Percentiles rank a stretch among this genome's conserved stretches.
phyloP scores from a whole-genome alignment of 2,797 vertebrate species.

The Heterohyrax brucei region DNA sequence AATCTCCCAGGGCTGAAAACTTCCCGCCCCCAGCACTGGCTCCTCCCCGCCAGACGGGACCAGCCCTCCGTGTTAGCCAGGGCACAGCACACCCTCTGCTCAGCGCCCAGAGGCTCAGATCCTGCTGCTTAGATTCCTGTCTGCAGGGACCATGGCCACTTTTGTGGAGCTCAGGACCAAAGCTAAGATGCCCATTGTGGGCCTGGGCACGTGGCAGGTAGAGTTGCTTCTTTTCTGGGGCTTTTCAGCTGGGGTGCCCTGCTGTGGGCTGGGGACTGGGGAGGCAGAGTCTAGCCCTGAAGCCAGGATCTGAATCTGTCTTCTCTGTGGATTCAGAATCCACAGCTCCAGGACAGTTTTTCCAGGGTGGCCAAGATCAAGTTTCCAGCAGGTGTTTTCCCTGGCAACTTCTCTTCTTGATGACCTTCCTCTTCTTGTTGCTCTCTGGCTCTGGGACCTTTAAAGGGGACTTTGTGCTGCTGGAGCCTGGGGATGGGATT shows the following conservation, averaged over 20 bases:
- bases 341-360: not conserved
- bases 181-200: slow-evolving; percentile 84
- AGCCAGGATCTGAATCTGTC: not conserved
- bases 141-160: not conserved
- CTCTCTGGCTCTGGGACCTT: not conserved
- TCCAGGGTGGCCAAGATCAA: not conserved
- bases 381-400: not conserved
- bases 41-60: not conserved
- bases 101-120: no score
- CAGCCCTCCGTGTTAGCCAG: not conserved
- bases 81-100: not conserved
- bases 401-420: not conserved
- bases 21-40: not conserved
- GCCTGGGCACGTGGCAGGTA: slow-evolving; percentile 88
- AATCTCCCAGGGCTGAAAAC: not conserved
- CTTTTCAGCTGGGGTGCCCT: not conserved
- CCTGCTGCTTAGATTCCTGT: not conserved
- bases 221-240: not conserved
- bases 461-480: not conserved
- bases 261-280: no score
- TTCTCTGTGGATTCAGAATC: not conserved
- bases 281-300: not conserved
- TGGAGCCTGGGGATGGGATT: no score
- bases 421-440: not conserved
- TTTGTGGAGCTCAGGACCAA: slow-evolving; percentile 71